Conservation (phyloP, 64 coral and sea anemone species). For the Porites australiensis region DNA sequence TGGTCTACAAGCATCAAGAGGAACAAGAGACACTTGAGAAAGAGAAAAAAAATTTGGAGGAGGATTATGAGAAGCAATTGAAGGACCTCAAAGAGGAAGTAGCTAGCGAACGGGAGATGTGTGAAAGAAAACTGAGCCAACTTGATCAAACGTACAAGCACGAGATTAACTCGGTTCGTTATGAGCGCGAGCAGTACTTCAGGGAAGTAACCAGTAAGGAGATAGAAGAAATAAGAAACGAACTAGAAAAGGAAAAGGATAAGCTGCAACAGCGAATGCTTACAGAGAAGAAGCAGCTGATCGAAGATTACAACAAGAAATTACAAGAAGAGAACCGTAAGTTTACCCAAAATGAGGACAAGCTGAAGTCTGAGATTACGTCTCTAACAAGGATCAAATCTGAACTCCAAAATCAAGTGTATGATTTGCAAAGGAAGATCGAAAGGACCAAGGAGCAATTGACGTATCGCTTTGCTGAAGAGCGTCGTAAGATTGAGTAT, state of each 20-base stretch:
- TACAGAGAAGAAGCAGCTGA: constrained; percentile 12
- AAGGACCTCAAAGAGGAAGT: constrained; percentile 37
- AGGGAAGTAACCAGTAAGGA: constrained; percentile 27
- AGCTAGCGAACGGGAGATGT: constrained; percentile 20
- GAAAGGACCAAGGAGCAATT: constrained; percentile 38
- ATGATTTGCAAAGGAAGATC: constrained; percentile 3
- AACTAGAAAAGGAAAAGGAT: constrained; percentile 45
- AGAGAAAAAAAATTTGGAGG: constrained; percentile 39
- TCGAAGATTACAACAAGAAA: constrained; percentile 30
- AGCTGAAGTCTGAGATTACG: not conserved
- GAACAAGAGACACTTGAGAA: constrained; percentile 15
- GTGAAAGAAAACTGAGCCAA: constrained; percentile 41
- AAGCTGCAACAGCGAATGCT: constrained; percentile 6
- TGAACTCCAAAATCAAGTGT: constrained; percentile 8
- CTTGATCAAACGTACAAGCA: constrained; percentile 35
- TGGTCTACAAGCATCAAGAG: not conserved
- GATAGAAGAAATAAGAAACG: constrained; percentile 17
- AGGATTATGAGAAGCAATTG: constrained; percentile 35
- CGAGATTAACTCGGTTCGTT: constrained; percentile 32
- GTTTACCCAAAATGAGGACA: not conserved
- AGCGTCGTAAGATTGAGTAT: constrained; percentile 38
- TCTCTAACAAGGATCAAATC: not conserved
- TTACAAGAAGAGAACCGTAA: constrained; percentile 4
- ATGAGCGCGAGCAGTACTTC: constrained; percentile 24
- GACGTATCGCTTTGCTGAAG: constrained; percentile 29